Evolutionary conservation across 2,113 vertebrate species (phyloP), one percentile per base, ranked within the genome.

Genomic region (Megaleporinus macrocephalus): DNA sequence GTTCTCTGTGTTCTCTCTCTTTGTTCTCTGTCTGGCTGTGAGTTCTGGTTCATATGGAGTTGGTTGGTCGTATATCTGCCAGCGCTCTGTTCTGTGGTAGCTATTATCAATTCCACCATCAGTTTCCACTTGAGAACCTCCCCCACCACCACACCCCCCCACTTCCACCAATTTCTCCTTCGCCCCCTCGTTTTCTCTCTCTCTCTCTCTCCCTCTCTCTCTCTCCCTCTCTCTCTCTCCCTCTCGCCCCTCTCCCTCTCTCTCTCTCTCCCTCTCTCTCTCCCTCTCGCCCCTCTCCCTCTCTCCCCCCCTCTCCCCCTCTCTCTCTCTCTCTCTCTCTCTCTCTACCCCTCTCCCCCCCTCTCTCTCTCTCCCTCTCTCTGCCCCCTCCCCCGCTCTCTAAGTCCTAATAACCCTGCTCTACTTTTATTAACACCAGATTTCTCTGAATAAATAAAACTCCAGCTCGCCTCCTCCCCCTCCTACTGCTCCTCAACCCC

Each of bases 61-160:
- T 11, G 47, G 49, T 68, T 70, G 49, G 76, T 57, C n/a, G 5
- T 61, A 69, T 69, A 70, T 83, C 81, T 80, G 81, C 78, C 77
- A 83, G 77, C 41, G 36, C 66, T 76, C 18, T 55, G 66, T 65
- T 62, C 68, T 80, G 77, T 66, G 62, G 73, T 36, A 91, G 73
- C 53, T 75, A 87, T 90, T 91, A 92, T 90, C 89, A 90, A 66
- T 84, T 88, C 83, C 84, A 85, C 80, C 85, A 92, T 93, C 91
- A 89, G 91, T 91, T 87, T 91, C 86, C 86, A 86, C 87, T 87
- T 88, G 85, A 78, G 83, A 87, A 85, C 83, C 78, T 81, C 70
- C 74, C 81, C 76, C 70, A 85, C 84, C 80, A 47, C 51, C 26
- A 33, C 68, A 72, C 82, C 76, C 83, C 81, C 59, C 61, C 47